These are phyloP conservation scores for Morpho deidamia DNA, from an alignment of 2,888 invertebrate species.

Conservation along the genomic window DNA sequence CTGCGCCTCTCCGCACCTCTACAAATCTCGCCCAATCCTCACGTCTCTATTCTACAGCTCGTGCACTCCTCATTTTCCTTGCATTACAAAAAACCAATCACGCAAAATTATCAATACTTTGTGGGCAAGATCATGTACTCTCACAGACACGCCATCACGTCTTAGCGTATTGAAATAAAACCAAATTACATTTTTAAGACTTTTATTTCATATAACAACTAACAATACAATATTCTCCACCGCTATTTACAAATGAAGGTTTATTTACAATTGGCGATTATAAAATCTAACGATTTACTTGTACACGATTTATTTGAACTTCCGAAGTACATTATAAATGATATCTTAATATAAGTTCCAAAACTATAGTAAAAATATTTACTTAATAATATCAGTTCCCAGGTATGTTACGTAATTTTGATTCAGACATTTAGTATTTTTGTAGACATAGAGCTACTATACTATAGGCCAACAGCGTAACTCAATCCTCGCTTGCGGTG, in stretches of 20 bases:
- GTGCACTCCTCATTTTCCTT: no score
- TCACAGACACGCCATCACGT: no score
- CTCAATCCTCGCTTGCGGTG: no score
- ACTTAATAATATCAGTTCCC: background rate
- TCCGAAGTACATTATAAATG: background rate
- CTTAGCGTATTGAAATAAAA: background rate
- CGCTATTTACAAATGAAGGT: slow-evolving; percentile 24
- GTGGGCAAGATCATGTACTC: no score
- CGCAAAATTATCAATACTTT: no score
- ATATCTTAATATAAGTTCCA: background rate
- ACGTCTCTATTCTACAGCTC: no score
- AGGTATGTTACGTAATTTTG: background rate
- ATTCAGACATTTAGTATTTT: no score
- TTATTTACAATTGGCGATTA: slow-evolving; percentile 23
- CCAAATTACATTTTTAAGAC: slow-evolving; percentile 7
- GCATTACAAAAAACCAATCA: no score
- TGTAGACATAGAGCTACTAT: no score
- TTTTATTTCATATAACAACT: slow-evolving; percentile 22
- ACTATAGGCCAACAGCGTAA: no score
- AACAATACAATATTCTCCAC: slow-evolving; percentile 21
- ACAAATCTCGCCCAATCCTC: no score
- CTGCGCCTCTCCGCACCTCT: no score
- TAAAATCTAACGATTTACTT: background rate
- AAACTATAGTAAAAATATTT: background rate
- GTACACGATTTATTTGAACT: background rate